Percentiles rank a stretch among this genome's conserved stretches.
phyloP scores from a whole-genome alignment of 2,888 invertebrate species.

The Odontocerum albicorne region DNA sequence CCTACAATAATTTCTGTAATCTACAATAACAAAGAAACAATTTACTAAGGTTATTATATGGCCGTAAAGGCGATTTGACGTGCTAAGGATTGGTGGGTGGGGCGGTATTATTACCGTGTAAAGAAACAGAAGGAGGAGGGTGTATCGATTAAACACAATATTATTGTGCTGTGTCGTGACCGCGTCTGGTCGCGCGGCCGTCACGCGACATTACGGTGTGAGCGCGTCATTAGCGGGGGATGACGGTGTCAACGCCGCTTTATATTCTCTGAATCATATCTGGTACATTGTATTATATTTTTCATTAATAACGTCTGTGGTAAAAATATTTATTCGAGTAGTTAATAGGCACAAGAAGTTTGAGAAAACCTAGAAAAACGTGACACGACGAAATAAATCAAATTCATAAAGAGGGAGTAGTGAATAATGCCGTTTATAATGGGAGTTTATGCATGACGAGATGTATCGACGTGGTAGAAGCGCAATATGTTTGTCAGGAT shows the following conservation, averaged over 20 bases:
- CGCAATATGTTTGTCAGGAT: no score
- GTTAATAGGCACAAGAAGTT: no score
- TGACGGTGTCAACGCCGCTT: slow-evolving; percentile 4
- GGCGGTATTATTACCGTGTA: neutral
- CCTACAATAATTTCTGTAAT: neutral
- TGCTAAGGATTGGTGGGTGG: neutral
- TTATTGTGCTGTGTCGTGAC: slow-evolving; percentile 21
- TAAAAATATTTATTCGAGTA: no score
- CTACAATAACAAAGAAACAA: neutral
- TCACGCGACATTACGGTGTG: slow-evolving; percentile 25
- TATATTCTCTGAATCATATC: slow-evolving; percentile 12
- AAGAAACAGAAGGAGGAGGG: slow-evolving; percentile 10
- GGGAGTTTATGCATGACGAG: no score
- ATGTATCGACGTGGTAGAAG: no score
- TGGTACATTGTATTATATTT: no score
- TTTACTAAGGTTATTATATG: neutral
- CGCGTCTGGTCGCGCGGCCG: slow-evolving; percentile 20
- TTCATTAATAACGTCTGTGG: no score
- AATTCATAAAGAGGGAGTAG: no score
- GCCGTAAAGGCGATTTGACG: slow-evolving; percentile 2
- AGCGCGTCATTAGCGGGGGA: slow-evolving; percentile 4
- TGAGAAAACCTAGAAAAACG: no score
- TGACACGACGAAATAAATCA: no score
- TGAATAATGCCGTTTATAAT: no score
- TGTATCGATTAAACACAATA: slow-evolving; percentile 34